phyloP scores from a whole-genome alignment of 2,888 invertebrate species.

The Polydrusus pterygomalis region DNA sequence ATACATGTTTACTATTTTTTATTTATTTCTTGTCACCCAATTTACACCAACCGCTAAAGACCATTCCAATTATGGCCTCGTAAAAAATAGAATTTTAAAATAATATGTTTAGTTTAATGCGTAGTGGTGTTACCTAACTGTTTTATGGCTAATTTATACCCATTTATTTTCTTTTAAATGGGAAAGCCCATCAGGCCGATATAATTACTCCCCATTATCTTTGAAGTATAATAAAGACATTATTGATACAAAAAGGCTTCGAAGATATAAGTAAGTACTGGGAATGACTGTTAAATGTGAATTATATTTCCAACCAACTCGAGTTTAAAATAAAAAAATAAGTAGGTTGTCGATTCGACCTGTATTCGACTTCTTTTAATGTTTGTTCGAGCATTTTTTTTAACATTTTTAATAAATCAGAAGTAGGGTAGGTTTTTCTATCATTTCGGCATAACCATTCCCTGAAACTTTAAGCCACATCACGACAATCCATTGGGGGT shows the following conservation, averaged over 20 bases:
- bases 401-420: too few relatives aligned
- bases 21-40: not conserved
- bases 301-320: too few relatives aligned
- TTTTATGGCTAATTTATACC: constrained; percentile 20
- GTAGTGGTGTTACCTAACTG: not conserved
- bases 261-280: constrained; percentile 11
- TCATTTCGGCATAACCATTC: too few relatives aligned
- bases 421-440: too few relatives aligned
- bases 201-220: constrained; percentile 5
- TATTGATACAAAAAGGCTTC: constrained; percentile 2
- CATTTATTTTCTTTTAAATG: constrained; percentile 12
- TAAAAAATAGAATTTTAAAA: constrained; percentile 2
- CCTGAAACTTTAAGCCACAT: too few relatives aligned
- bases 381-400: too few relatives aligned
- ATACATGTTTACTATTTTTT: too few relatives aligned
- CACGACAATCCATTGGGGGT: too few relatives aligned
- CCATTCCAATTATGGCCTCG: constrained; percentile 2
- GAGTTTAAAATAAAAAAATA: too few relatives aligned
- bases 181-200: constrained; percentile 4
- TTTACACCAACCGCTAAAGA: not conserved
- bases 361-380: too few relatives aligned
- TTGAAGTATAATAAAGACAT: not conserved
- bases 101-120: constrained; percentile 9
- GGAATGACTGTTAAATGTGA: not conserved
- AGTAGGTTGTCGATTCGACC: too few relatives aligned